Evolutionary conservation across 1,140 invertebrate genomes (phyloP).

Genomic region (Panulirus ornatus): DNA sequence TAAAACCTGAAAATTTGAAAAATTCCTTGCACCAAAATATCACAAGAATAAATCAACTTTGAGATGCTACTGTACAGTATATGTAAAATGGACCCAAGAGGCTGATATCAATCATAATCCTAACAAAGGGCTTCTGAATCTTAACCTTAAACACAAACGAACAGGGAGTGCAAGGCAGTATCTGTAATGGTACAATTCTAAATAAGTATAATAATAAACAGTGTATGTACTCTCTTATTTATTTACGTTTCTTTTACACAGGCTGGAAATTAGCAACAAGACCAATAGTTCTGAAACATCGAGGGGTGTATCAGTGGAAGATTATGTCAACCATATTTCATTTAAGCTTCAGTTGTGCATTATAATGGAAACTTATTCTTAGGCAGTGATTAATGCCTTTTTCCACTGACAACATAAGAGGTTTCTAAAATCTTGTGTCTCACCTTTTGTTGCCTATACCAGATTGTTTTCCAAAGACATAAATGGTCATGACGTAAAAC

Average conservation of each 20-base stretch:
- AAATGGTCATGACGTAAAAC: conserved; percentile 14
- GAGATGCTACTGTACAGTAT: not conserved
- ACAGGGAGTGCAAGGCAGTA: not conserved
- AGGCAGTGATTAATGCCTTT: conserved; percentile 9
- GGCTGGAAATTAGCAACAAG: conserved; percentile 48
- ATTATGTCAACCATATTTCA: conserved; percentile 28
- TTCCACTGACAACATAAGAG: conserved; percentile 15
- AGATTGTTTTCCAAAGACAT: conserved; percentile 11
- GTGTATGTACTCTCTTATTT: conserved; percentile 20
- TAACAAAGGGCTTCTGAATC: not conserved
- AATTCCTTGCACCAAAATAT: too few relatives aligned
- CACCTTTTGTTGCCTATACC: conserved; percentile 21
- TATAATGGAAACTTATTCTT: not conserved
- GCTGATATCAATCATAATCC: not conserved
- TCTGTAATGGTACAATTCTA: not conserved
- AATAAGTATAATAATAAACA: not conserved
- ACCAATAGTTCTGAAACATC: conserved; percentile 41
- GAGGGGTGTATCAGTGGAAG: conserved; percentile 41
- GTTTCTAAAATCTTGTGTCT: conserved; percentile 1
- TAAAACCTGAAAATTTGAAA: too few relatives aligned
- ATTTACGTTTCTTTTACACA: conserved; percentile 48
- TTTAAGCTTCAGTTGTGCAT: conserved; percentile 30
- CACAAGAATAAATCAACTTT: not conserved
- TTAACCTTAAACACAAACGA: not conserved
- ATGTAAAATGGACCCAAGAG: not conserved